Base-by-base conservation (phyloP, 1,140 invertebrate species). In the Drosophila sulfurigaster region DNA sequence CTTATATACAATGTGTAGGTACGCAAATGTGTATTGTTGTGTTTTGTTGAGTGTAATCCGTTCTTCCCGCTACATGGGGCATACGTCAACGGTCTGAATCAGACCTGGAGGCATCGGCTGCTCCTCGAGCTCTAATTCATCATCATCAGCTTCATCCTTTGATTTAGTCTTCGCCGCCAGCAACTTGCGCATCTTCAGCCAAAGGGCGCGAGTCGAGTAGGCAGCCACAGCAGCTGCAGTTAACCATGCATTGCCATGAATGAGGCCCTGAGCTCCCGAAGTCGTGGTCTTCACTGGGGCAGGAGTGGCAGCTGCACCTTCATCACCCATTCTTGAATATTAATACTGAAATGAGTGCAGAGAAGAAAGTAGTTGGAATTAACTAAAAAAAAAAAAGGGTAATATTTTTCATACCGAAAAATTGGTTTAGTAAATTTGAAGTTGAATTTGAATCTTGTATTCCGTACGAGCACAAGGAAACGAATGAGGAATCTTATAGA, bases 121-220 rank as follows among this genome's bases (percentile, higher is more conserved):
- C 13, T 48, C 38, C 11, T 41, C 38, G 38, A 10, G 38, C 38
- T 41, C 10, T 8, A 10, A 25, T 25, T 25, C 20, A 25, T 25
- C 32, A 32, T 8, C 32, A 8, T 32, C 32, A 32, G 5, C 32
- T 5, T 32, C 32, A 32, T 32, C 32, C 5, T 32, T 32, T 32
- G 32, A 32, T 32, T 5, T 32, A 1, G 32, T 7, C 38, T 41
- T 41, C 11, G 7, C 11, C 13, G 41, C 41, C n/a, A 43, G 4
- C 25, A 76, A 11, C 0, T 65, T 41, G 0, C 58, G 52, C 0
- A 82, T 16, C 65, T 81, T 81, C 3, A 68, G 5, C 75, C 79
- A 82, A 16, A 81, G 10, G 11, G 60, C 75, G 2, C 48, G 16
- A 6, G 79, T 67, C 1, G 79, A 41, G 2, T 81, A 82, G n/a